These are phyloP conservation scores for Epicauta chinensis DNA, from an alignment of 1,140 invertebrate genomes.

Conservation along the genomic window DNA sequence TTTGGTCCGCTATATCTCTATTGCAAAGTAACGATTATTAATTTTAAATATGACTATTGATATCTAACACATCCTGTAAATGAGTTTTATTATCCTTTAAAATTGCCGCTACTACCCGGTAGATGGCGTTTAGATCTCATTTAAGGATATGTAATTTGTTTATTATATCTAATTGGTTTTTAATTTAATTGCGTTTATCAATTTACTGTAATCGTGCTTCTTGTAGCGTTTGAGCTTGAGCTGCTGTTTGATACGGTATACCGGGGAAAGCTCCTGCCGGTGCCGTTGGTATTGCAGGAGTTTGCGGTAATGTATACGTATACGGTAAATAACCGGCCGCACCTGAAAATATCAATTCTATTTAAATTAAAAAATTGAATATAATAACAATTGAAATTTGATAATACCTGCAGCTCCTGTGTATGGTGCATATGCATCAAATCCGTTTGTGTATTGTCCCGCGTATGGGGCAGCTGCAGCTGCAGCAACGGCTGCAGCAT, in stretches of 20 bases:
- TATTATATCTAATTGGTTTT: no score
- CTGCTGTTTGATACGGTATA: slow-evolving; percentile 56
- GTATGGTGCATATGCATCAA: slow-evolving; percentile 63
- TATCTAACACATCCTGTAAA: neutral
- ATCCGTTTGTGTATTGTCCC: slow-evolving; percentile 63
- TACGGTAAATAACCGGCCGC: slow-evolving; percentile 66
- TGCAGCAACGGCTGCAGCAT: slow-evolving; percentile 55
- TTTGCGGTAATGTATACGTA: slow-evolving; percentile 57
- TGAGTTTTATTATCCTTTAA: neutral
- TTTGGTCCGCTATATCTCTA: no score
- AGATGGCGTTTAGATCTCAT: slow-evolving; percentile 3
- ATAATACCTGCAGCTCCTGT: slow-evolving; percentile 49
- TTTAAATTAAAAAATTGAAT: neutral
- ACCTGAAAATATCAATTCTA: slow-evolving; percentile 25
- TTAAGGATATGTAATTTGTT: no score
- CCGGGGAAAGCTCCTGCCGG: slow-evolving; percentile 51
- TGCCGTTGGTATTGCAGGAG: slow-evolving; percentile 49
- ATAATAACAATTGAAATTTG: slow-evolving; percentile 3
- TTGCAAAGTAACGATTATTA: no score
- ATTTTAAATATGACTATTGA: no score
- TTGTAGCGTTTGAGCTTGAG: slow-evolving; percentile 44
- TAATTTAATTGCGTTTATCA: neutral
- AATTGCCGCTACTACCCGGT: neutral
- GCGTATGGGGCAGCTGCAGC: slow-evolving; percentile 60
- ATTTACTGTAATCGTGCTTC: slow-evolving; percentile 52